Evolutionary conservation across 2,888 invertebrate genomes (phyloP), one percentile per base, ranked within the genome.

Genomic region (Amphimallon solstitiale): DNA sequence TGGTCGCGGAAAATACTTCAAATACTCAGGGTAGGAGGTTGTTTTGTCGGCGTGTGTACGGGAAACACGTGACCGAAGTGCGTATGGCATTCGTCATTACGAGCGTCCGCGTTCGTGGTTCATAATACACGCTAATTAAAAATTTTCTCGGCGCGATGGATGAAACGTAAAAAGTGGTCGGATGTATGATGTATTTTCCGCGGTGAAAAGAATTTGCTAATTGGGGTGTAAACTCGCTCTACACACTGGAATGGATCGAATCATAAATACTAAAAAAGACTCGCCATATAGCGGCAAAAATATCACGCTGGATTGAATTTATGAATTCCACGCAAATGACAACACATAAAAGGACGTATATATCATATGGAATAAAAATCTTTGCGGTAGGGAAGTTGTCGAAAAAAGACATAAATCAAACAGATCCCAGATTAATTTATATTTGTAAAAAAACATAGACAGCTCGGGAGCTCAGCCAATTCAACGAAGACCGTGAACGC

Each of bases 91-190:
- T 38, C 38, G 12, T 7, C 19, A 54, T 17, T 54, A 34, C 29
- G 5, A 14, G 14, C 17, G 15, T 43, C n/a, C 35, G 14, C 35
- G 35, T 15, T 10, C 17, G 56, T 38, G 43, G 15, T 15, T 43
- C 43, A 43, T 59, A 59, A 43, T 43, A 15, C 15, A 5, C 43
- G 40, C 34, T 59, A 59, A 59, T 59, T 59, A 59, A 45, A 59
- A 59, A 43, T 59, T 43, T 59, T 59, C 43, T 43, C 29, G n/a
- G n/a, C 23, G 43, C 43, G 43, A 45, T 19, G 56, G 29, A 14
- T 6, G 19, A 37, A n/a, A 2, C 5, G 9, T 17, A 52, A 15
- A 52, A 52, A 37, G 52, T 19, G 19, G n/a, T 19, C 23, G n/a
- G 6, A 48, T 2, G 48, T 38, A 52, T 29, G 29, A 29, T n/a